These are phyloP conservation scores for Pelecanus crispus DNA, from an alignment of 2,113 vertebrate species.

Conservation along the genomic window DNA sequence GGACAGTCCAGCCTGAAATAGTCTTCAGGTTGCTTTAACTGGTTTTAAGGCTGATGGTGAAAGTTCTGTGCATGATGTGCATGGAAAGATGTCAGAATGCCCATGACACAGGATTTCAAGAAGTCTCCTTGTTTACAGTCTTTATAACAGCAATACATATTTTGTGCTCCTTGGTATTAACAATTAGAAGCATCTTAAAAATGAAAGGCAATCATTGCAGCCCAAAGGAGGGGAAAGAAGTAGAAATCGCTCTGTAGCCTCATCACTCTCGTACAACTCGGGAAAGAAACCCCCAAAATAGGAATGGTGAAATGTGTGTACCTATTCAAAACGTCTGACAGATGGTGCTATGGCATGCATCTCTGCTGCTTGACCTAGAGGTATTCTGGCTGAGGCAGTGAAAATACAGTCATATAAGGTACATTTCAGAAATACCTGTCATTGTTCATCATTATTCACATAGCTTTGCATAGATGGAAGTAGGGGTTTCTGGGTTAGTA, in stretches of 20 bases:
- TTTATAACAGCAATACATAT: not conserved
- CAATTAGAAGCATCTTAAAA: not conserved
- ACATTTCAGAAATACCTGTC: not conserved
- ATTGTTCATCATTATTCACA: not conserved
- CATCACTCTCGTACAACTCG: not conserved
- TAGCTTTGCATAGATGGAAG: not conserved
- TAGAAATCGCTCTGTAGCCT: not conserved
- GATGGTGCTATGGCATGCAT: not conserved
- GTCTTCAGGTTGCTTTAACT: not conserved
- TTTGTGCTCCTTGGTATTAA: not conserved
- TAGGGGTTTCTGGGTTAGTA: not conserved
- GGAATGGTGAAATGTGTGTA: fast-evolving
- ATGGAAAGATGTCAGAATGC: not conserved
- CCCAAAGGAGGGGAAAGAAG: not conserved
- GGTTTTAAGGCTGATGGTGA: not conserved
- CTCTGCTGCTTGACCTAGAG: not conserved
- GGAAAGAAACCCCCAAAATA: not conserved
- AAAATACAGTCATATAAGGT: not conserved
- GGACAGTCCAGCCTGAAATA: not conserved
- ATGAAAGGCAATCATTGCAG: not conserved
- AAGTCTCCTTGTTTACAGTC: not conserved
- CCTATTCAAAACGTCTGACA: not conserved
- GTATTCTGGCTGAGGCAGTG: not conserved
- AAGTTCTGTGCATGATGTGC: not conserved
- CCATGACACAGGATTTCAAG: not conserved